Base-by-base conservation (phyloP, 2,888 invertebrate genomes). In the Tinea semifulvella region DNA sequence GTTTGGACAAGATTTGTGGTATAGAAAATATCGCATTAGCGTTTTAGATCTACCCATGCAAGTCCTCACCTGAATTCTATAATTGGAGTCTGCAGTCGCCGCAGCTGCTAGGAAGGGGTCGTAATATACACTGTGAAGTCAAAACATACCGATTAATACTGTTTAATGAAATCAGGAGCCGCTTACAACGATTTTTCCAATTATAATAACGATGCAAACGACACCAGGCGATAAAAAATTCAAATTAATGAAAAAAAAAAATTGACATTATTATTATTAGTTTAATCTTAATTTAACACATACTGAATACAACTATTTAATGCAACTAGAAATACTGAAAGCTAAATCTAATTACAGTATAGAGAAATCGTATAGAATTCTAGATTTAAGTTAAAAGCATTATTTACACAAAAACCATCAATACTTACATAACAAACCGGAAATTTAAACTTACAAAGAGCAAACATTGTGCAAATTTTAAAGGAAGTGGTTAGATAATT, bases 101-200 rank as follows among this genome's bases (percentile, higher is more conserved):
- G 93, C 92, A 56, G 93, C 92, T 55, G 94, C 94, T 84, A 96
- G 84, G 87, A 95, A 94, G 62, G 94, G 96, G 85, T 96, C 96
- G 85, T 96, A 96, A 86, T 96, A 96, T 56, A 96, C 90, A 81
- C 95, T 92, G 82, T 79, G 86, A 83, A 69, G 68, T 60, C 59
- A 63, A 68, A 48, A 40, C 52, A 55, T 44, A 47, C 25, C 28
- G n/a, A 18, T 36, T 36, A 18, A 10, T 18, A 36, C 6, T n/a
- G n/a, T n/a, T n/a, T n/a, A n/a, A n/a, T n/a, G n/a, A n/a, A n/a
- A n/a, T n/a, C n/a, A n/a, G n/a, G n/a, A n/a, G n/a, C n/a, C n/a
- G n/a, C n/a, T n/a, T n/a, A n/a, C n/a, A n/a, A n/a, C n/a, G n/a
- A n/a, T n/a, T n/a, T n/a, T n/a, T n/a, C n/a, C n/a, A n/a, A n/a